phyloP scores from a whole-genome alignment of 2,797 vertebrate species.

The Rhabdophis nuchalis region DNA sequence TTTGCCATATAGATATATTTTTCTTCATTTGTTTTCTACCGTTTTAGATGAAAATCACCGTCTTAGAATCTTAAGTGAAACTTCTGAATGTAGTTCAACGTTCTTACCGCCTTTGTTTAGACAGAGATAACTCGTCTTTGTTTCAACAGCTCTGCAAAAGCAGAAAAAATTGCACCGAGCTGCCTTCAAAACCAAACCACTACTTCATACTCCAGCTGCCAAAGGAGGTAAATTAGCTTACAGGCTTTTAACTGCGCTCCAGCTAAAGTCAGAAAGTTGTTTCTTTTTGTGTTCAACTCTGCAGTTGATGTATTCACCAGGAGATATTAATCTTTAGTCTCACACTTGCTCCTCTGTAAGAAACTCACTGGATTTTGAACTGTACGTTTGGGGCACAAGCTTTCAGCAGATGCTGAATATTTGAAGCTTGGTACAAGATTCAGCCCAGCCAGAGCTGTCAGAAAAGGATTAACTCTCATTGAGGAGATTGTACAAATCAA shows the following conservation, averaged over 20 bases:
- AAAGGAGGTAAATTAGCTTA: conserved; percentile 91
- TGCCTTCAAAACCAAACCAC: conserved; percentile 97
- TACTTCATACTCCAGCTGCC: conserved; percentile 87
- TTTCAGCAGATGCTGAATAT: neutral
- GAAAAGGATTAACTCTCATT: neutral
- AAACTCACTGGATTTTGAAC: neutral
- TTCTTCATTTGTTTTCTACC: conserved; percentile 38
- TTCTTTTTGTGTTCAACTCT: conserved; percentile 37
- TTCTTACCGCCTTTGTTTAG: conserved; percentile 64
- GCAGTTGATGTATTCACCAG: neutral
- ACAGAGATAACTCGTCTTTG: conserved; percentile 81
- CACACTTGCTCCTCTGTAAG: neutral
- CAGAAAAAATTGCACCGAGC: conserved; percentile 86
- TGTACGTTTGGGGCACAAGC: neutral
- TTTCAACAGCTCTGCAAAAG: conserved; percentile 87
- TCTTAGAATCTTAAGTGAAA: conserved; percentile 59
- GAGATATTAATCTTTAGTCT: neutral
- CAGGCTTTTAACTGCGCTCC: conserved; percentile 56
- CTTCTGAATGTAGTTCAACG: conserved; percentile 50
- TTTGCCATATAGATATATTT: conserved; percentile 43
- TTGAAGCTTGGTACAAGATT: neutral
- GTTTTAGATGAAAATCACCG: conserved; percentile 41
- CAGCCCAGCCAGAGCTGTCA: neutral
- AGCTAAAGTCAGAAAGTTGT: conserved; percentile 41
- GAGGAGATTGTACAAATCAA: neutral